Evolutionary conservation across 2,888 invertebrate genomes (phyloP), one percentile per base, ranked within the genome.

Genomic region (Dolomedes plantarius): DNA sequence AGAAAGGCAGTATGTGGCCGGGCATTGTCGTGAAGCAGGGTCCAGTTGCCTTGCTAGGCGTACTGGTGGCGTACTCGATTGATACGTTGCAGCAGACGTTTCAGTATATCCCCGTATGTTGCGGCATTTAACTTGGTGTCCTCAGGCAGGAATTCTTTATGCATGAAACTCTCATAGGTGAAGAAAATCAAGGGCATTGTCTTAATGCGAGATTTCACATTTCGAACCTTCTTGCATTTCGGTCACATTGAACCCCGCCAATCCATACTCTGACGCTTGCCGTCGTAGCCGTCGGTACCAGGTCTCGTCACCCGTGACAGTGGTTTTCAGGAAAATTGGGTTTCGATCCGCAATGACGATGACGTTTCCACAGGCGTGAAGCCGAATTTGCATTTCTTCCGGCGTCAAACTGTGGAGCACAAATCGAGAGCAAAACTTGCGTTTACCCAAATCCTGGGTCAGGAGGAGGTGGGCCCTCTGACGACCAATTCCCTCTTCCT

Each of bases 141-240:
- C 0, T 67, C 29, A 2, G 67, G 67, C n/a, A 67, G 31, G 32
- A 67, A 67, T 31, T 67, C 32, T 67, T 67, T 67, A 16, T 29
- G 67, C n/a, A 31, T 67, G 31, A 67, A n/a, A 67, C n/a, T 31
- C 67, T 67, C 16, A 31, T 16, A 16, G 65, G 67, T 9, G 32
- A 31, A 67, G 31, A 29, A 67, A 16, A n/a, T 67, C 0, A 67
- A 62, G 32, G 31, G 31, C 67, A 67, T 31, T 67, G 19, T 67
- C 32, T 67, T 67, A 0, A 67, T 67, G 13, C 31, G 16, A 3
- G 29, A 67, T 67, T 29, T 67, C 31, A 31, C 50, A 13, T 11
- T 27, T 7, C 32, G 29, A 7, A 29, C 32, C 31, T 67, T 67
- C 1, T 3, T 69, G 0, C 11, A 69, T 36, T 69, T 36, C 0